phyloP scores from a whole-genome alignment of 2,797 vertebrate genomes.

The Cercopithecus neglectus region DNA sequence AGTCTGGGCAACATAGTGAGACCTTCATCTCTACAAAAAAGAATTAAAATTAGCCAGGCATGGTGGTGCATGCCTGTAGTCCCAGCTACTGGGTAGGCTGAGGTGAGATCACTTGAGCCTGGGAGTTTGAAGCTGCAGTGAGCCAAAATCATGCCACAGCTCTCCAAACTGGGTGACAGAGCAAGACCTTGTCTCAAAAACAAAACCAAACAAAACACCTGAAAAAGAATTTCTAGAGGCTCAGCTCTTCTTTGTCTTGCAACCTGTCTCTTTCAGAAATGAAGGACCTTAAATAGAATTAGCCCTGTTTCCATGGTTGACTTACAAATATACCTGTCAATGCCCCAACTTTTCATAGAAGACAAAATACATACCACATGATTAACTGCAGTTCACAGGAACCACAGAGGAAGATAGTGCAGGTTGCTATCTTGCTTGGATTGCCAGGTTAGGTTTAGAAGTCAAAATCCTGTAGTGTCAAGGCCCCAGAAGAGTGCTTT shows the following conservation, averaged over 20 bases:
- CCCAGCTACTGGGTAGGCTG: not conserved
- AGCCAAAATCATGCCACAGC: not conserved
- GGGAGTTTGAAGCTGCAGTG: not conserved
- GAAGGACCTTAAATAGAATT: not conserved
- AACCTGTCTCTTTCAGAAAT: slow-evolving; percentile 3
- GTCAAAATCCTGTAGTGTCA: slow-evolving; percentile 27
- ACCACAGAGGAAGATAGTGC: slow-evolving; percentile 38
- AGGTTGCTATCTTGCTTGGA: slow-evolving; percentile 69
- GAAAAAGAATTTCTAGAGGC: not conserved
- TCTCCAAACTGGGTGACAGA: not conserved
- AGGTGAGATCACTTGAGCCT: not conserved
- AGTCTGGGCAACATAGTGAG: too few relatives aligned
- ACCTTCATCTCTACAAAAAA: too few relatives aligned
- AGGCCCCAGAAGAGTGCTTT: slow-evolving; percentile 68
- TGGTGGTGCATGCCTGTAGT: too few relatives aligned
- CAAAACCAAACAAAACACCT: not conserved
- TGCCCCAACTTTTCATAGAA: slow-evolving; percentile 65
- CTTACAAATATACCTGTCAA: slow-evolving; percentile 54
- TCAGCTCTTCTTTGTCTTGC: slow-evolving; percentile 9
- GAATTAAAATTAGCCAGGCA: too few relatives aligned
- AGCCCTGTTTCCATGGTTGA: slow-evolving; percentile 41
- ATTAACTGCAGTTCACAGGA: slow-evolving; percentile 72
- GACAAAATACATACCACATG: slow-evolving; percentile 54
- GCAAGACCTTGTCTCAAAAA: not conserved
- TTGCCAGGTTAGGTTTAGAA: slow-evolving; percentile 73